These are phyloP conservation scores for Melanostoma scalare DNA, from an alignment of 2,888 invertebrate species.

Conservation along the genomic window DNA sequence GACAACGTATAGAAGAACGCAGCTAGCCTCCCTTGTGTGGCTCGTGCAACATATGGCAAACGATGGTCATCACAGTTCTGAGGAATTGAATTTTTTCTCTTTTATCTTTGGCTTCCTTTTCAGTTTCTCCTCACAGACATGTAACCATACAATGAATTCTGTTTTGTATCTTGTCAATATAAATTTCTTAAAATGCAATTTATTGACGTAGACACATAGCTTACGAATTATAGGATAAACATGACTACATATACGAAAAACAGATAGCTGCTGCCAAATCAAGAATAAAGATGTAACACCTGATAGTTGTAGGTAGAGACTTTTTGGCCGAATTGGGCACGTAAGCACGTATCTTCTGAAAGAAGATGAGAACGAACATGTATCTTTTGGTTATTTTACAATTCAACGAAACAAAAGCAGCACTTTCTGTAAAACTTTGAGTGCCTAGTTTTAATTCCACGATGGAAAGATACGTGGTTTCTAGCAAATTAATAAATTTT, in stretches of 20 bases:
- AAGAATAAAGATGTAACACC: constrained; percentile 38
- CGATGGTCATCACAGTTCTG: constrained; percentile 52
- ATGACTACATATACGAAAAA: constrained; percentile 30
- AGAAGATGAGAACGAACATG: constrained; percentile 11
- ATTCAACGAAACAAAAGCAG: neutral
- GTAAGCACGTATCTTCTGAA: constrained; percentile 60
- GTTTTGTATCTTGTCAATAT: constrained; percentile 56
- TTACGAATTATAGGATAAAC: neutral
- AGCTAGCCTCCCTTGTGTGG: constrained; percentile 12
- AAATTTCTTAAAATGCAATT: constrained; percentile 61
- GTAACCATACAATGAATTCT: constrained; percentile 46
- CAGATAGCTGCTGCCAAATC: constrained; percentile 10
- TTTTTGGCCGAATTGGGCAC: constrained; percentile 50
- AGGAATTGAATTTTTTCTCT: constrained; percentile 40
- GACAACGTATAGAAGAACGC: neutral
- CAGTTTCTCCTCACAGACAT: neutral
- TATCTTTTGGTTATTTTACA: constrained; percentile 4
- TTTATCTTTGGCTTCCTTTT: no score
- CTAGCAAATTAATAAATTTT: no score
- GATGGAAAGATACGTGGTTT: constrained; percentile 11
- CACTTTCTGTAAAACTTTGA: neutral
- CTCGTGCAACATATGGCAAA: constrained; percentile 56
- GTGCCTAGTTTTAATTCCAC: neutral
- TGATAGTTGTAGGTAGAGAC: constrained; percentile 18
- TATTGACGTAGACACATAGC: constrained; percentile 16